A percentile compares a stretch with the other conserved stretches of the same genome.
Conservation (phyloP, 2,113 vertebrate species). For the Ancistrus triradiatus region DNA sequence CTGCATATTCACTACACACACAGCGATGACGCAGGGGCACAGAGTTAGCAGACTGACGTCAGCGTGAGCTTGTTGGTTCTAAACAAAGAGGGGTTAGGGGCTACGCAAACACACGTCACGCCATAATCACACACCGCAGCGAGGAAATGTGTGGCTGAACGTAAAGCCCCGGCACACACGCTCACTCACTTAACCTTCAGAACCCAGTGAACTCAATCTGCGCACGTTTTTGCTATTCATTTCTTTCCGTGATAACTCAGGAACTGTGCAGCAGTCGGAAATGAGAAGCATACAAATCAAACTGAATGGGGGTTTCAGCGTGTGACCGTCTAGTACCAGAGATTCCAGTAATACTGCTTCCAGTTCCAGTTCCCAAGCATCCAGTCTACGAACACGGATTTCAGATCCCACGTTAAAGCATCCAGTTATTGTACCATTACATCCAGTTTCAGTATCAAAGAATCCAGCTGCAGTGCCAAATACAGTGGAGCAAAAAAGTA, state of each 20-base stretch:
- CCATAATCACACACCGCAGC: not conserved
- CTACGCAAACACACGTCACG: conserved; percentile 7
- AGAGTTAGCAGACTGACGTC: not conserved
- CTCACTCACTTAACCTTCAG: not conserved
- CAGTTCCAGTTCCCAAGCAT: no score
- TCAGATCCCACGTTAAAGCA: no score
- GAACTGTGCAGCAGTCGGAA: not conserved
- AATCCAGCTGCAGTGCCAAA: no score
- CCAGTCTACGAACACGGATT: no score
- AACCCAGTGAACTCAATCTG: not conserved
- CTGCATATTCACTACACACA: conserved; percentile 1
- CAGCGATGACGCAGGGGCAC: conserved; percentile 1
- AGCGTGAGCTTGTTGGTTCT: not conserved
- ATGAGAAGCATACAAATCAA: no score
- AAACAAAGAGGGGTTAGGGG: not conserved
- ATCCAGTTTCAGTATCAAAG: no score
- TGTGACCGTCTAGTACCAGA: no score
- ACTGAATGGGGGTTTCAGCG: no score
- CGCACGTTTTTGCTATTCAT: not conserved
- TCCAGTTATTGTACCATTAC: no score
- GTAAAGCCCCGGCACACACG: not conserved
- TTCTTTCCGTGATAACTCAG: not conserved
- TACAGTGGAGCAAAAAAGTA: no score
- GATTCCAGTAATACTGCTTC: no score
- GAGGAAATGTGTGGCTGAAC: not conserved